phyloP scores from a whole-genome alignment of 2,888 invertebrate species.

The Dynastes grantii region DNA sequence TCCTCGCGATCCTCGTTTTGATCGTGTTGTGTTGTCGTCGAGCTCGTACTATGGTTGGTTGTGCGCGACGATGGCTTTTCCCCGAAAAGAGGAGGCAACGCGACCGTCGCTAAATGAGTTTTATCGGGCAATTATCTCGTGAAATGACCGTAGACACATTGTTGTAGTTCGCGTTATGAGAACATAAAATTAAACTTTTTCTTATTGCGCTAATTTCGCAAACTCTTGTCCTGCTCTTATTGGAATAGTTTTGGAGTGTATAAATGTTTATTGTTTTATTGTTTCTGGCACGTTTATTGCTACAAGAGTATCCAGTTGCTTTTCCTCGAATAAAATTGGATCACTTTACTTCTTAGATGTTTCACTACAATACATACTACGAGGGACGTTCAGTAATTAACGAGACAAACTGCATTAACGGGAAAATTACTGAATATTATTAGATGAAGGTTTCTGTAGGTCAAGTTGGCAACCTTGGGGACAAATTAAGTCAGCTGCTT shows the following conservation, averaged over 20 bases:
- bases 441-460: too few relatives aligned
- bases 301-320: too few relatives aligned
- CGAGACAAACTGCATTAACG: too few relatives aligned
- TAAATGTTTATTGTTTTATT: slow-evolving; percentile 20
- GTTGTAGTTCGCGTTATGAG: slow-evolving; percentile 34
- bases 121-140: slow-evolving; percentile 41
- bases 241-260: slow-evolving; percentile 19
- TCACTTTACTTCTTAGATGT: too few relatives aligned
- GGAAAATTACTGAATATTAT: too few relatives aligned
- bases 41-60: too few relatives aligned
- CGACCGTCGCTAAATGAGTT: slow-evolving; percentile 37
- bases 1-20: background rate
- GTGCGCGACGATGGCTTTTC: background rate
- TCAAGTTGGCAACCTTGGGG: too few relatives aligned
- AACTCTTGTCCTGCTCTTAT: slow-evolving; percentile 9
- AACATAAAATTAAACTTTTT: slow-evolving; percentile 38
- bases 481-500: too few relatives aligned
- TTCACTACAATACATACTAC: too few relatives aligned
- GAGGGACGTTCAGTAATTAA: too few relatives aligned
- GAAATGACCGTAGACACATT: slow-evolving; percentile 37
- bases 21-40: background rate
- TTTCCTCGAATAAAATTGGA: too few relatives aligned
- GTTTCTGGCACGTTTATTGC: background rate
- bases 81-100: background rate
- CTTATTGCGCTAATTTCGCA: slow-evolving; percentile 23